Evolutionary conservation across 2,797 vertebrate genomes (phyloP).

Genomic region (Ara ararauna): DNA sequence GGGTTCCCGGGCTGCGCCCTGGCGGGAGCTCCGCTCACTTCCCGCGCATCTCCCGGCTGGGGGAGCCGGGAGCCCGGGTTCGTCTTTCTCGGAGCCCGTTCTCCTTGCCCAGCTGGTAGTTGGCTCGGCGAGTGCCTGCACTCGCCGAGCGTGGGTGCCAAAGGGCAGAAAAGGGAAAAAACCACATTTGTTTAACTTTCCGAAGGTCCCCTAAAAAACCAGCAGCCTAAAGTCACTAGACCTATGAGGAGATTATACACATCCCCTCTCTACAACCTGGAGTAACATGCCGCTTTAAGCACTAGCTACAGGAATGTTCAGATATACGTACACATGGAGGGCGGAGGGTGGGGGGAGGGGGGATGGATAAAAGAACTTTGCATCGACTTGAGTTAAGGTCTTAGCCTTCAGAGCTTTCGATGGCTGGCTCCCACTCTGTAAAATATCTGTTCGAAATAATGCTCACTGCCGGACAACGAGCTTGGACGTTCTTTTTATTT

Average conservation of each 20-base stretch:
- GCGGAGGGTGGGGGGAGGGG: too few relatives aligned
- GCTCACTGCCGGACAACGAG: neutral
- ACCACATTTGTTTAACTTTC: neutral
- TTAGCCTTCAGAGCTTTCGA: neutral
- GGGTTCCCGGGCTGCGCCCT: neutral
- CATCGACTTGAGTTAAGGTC: neutral
- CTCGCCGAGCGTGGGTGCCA: fast-evolving
- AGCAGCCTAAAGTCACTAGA: neutral
- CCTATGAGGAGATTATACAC: neutral
- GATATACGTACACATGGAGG: fast-evolving
- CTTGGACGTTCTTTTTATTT: neutral
- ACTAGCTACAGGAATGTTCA: neutral
- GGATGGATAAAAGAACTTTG: neutral
- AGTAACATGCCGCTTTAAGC: too few relatives aligned
- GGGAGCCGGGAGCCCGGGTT: neutral
- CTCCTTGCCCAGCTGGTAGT: neutral
- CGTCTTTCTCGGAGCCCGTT: neutral
- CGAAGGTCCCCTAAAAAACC: neutral
- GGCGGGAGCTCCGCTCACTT: neutral
- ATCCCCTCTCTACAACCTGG: too few relatives aligned
- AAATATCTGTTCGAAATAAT: neutral
- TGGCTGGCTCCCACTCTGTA: neutral
- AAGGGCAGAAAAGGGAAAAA: neutral
- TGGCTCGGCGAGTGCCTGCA: neutral
- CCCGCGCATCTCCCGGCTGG: fast-evolving